phyloP scores from a whole-genome alignment of 92 coral and sea anemone species.

The Porites rus region DNA sequence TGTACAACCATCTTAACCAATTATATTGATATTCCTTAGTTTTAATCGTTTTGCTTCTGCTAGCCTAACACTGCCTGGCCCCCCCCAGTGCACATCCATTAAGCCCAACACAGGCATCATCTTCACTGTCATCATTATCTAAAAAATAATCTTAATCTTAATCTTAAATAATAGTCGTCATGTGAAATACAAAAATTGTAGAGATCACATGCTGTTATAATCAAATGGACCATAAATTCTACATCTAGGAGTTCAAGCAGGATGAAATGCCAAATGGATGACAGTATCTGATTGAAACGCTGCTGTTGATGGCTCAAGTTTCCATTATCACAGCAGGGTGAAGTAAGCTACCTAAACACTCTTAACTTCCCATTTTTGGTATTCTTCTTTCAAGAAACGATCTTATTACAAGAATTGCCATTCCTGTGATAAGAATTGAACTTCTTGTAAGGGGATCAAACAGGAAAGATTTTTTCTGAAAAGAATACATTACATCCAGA shows the following conservation, averaged over 20 bases:
- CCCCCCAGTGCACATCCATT: neutral
- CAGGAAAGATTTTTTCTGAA: too few species aligned
- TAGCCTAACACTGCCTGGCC: neutral
- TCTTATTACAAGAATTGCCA: too few species aligned
- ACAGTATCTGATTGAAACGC: constrained; percentile 35
- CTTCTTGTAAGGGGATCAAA: too few species aligned
- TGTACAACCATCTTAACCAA: neutral
- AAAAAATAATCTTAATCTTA: constrained; percentile 43
- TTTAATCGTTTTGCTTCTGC: neutral
- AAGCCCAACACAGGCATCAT: neutral
- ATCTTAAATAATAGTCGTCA: constrained; percentile 55
- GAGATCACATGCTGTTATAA: constrained; percentile 53
- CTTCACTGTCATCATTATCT: neutral
- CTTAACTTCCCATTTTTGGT: too few species aligned
- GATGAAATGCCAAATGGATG: constrained; percentile 12
- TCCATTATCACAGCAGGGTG: constrained; percentile 68
- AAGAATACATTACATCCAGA: too few species aligned
- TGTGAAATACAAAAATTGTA: constrained; percentile 55
- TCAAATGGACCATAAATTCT: constrained; percentile 37
- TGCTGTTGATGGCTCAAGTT: constrained; percentile 29
- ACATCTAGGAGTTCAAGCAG: constrained; percentile 42
- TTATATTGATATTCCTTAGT: neutral
- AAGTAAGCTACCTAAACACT: constrained; percentile 53
- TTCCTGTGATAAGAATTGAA: too few species aligned
- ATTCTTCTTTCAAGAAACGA: too few species aligned